These are phyloP conservation scores for Nasonia longicornis DNA, from an alignment of 1,140 invertebrate genomes.

Conservation along the genomic window DNA sequence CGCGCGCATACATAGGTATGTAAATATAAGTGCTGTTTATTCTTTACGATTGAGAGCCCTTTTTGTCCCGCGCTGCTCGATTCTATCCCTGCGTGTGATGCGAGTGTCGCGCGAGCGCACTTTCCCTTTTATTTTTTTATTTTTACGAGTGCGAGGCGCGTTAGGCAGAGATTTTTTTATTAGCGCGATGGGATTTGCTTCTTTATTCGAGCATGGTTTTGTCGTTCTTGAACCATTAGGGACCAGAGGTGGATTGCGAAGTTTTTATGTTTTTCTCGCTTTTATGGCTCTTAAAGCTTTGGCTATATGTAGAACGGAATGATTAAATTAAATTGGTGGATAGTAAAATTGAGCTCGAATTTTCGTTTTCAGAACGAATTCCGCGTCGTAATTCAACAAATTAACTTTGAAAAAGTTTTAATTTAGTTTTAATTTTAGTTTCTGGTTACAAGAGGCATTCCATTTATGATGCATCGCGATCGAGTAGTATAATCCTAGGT, in stretches of 20 bases:
- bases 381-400: not conserved
- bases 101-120: not conserved
- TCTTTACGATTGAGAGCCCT: not conserved
- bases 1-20: not conserved
- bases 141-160: not conserved
- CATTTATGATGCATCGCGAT: not conserved
- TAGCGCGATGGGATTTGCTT: not conserved
- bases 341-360: not conserved
- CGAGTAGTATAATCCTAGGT: not conserved
- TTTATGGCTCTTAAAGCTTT: not conserved
- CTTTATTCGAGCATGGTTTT: not conserved
- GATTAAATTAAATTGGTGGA: not conserved
- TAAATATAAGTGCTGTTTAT: not conserved
- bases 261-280: not conserved
- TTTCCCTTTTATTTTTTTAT: not conserved
- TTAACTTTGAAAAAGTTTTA: no score
- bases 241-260: not conserved
- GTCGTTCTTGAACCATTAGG: not conserved
- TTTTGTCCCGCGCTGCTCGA: not conserved
- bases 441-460: not conserved
- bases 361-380: not conserved
- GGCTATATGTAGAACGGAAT: not conserved
- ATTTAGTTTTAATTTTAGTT: not conserved
- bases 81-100: not conserved
- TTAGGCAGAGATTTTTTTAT: not conserved